Conservation (phyloP, 2,113 vertebrate genomes). For the Pelecanoides urinatrix region DNA sequence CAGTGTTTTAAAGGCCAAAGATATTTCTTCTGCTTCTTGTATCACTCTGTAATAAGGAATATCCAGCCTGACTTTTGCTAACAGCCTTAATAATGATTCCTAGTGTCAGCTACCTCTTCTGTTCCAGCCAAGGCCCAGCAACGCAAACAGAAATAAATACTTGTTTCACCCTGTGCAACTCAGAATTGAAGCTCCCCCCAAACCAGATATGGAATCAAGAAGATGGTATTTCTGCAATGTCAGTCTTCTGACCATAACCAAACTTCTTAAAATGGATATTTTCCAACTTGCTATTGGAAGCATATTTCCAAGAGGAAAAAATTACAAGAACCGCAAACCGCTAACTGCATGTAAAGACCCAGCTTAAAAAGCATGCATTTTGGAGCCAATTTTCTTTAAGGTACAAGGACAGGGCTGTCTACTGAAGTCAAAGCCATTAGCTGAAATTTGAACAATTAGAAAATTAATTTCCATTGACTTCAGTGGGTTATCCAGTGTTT, state of each 20-base stretch:
- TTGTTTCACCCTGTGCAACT: not conserved
- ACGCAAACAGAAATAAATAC: not conserved
- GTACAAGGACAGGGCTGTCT: not conserved
- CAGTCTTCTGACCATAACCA: not conserved
- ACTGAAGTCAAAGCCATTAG: not conserved
- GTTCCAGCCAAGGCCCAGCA: not conserved
- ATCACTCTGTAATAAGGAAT: not conserved
- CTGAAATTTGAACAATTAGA: not conserved
- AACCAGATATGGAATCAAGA: not conserved
- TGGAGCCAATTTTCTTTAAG: not conserved
- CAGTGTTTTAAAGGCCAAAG: not conserved
- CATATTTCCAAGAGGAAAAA: not conserved
- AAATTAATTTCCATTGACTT: not conserved
- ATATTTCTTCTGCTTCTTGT: not conserved
- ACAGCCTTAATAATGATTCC: not conserved
- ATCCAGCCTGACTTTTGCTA: not conserved
- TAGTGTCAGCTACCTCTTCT: not conserved
- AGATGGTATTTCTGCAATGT: not conserved
- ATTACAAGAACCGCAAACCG: rapidly evolving
- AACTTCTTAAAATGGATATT: not conserved
- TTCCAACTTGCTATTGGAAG: not conserved
- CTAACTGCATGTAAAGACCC: not conserved
- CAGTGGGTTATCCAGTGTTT: not conserved
- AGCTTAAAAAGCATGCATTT: not conserved
- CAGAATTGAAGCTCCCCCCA: not conserved